Evolutionary conservation across 2,113 vertebrate genomes (phyloP), one percentile per base, ranked within the genome.

Genomic region (Catharus minimus): DNA sequence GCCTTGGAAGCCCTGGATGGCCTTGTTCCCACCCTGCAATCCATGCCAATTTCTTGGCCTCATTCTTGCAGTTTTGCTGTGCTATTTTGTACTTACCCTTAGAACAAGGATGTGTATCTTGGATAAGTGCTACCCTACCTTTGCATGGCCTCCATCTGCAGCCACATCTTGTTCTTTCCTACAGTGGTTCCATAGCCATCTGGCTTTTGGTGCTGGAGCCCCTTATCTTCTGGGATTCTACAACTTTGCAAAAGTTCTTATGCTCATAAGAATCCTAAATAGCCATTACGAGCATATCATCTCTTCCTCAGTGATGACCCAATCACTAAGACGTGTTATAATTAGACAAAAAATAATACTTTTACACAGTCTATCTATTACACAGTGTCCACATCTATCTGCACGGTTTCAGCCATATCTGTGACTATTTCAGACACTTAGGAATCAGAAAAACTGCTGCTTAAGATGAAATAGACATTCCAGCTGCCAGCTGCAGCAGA

Each of bases 401-500:
- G 58, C 15, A n/a, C 61, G 21, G 50, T 55, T 89, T 83, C 56
- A 90, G 47, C 22, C 62, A 17, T 56, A 47, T 27, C 66, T 72
- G 7, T 58, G 36, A 39, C 21, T 65, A 24, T 61, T 92, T 93
- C 52, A 68, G 39, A 53, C 64, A 28, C 17, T 91, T 95, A 65
- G n/a, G 28, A 73, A 78, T 56, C 17, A 84, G 66, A 66, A 64
- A 64, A 82, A 33, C 15, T 36, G 32, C 19, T 87, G 15, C 27
- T 60, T 66, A 33, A 30, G 58, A 13, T 82, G 69, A 83, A 73
- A 52, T 11, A 67, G 83, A 58, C 15, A 64, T 81, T 89, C 20
- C 33, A 89, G 79, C 62, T 73, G 74, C 64, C 69, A 50, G 74
- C 74, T 74, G 66, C 57, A 66, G 50, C 46, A 91, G 77, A 69